Evolutionary conservation across 2,888 invertebrate species (phyloP).

Genomic region (Dugesia japonica): DNA sequence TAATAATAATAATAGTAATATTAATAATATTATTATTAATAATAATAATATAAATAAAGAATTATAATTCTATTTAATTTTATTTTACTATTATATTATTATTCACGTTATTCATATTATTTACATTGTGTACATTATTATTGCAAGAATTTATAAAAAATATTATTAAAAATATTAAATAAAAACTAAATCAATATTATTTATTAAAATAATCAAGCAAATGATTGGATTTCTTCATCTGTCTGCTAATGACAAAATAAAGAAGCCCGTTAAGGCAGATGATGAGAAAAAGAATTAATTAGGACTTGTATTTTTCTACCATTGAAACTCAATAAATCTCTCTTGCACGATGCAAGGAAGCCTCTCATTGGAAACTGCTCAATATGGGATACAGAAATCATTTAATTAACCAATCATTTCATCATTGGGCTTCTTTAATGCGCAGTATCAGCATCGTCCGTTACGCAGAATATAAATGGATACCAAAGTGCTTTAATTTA

Average conservation of each 20-base stretch:
- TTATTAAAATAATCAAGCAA: background rate
- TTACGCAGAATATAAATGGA: constrained; percentile 15
- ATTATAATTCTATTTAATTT: background rate
- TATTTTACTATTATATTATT: too few species aligned
- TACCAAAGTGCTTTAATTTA: background rate
- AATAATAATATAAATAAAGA: background rate
- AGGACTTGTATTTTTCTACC: constrained; percentile 4
- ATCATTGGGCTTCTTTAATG: background rate
- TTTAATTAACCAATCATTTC: constrained; percentile 14
- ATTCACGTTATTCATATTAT: too few species aligned
- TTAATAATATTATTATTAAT: background rate
- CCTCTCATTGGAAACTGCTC: constrained; percentile 10
- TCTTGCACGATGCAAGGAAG: constrained; percentile 5
- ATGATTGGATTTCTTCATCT: constrained; percentile 16
- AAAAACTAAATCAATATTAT: background rate
- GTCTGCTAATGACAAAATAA: constrained; percentile 11
- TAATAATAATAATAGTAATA: background rate
- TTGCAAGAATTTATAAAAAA: background rate
- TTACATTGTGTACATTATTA: too few species aligned
- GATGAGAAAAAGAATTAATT: constrained; percentile 20
- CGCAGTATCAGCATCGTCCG: background rate
- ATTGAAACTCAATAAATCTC: constrained; percentile 13
- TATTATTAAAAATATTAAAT: background rate
- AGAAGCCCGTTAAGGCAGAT: constrained; percentile 20
- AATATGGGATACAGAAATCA: background rate